A percentile compares a stretch with the other conserved stretches of the same genome.
These are phyloP conservation scores for Rhingia rostrata DNA, from an alignment of 2,888 invertebrate species.

Conservation along the genomic window DNA sequence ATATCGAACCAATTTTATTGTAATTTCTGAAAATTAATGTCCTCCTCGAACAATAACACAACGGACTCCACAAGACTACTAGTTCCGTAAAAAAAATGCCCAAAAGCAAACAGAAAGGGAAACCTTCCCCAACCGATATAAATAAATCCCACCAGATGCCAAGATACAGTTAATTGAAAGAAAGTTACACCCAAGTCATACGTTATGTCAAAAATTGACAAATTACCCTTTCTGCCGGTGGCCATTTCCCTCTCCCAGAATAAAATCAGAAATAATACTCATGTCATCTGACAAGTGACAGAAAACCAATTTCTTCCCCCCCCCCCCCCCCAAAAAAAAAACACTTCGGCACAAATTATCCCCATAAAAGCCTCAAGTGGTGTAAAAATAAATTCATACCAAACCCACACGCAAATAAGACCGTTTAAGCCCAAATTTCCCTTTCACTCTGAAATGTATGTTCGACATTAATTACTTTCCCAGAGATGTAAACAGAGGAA, in stretches of 20 bases:
- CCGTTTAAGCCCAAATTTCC: conserved; percentile 67
- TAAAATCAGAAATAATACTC: conserved; percentile 5
- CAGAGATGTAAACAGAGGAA: conserved; percentile 26
- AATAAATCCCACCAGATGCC: too few species aligned
- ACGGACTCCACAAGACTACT: too few species aligned
- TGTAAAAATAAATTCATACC: conserved; percentile 43
- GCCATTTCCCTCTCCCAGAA: conserved; percentile 1
- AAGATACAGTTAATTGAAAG: too few species aligned
- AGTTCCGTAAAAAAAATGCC: too few species aligned
- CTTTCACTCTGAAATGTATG: conserved; percentile 68
- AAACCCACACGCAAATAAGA: conserved; percentile 26
- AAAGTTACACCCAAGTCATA: not conserved
- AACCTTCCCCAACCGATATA: too few species aligned
- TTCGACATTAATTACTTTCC: conserved; percentile 73
- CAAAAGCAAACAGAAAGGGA: too few species aligned
- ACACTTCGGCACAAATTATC: conserved; percentile 44
- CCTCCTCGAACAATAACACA: too few species aligned
- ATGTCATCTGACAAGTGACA: conserved; percentile 46
- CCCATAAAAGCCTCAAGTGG: conserved; percentile 34
- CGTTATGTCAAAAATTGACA: conserved; percentile 18
- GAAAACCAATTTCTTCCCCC: conserved; percentile 55
- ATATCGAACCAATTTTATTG: too few species aligned
- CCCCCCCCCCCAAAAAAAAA: not conserved
- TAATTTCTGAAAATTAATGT: too few species aligned
- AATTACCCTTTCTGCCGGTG: conserved; percentile 5